Percentiles rank a stretch among this genome's conserved stretches.
phyloP scores from a whole-genome alignment of 1,140 invertebrate genomes.

The Panagrolaimus sp. region DNA sequence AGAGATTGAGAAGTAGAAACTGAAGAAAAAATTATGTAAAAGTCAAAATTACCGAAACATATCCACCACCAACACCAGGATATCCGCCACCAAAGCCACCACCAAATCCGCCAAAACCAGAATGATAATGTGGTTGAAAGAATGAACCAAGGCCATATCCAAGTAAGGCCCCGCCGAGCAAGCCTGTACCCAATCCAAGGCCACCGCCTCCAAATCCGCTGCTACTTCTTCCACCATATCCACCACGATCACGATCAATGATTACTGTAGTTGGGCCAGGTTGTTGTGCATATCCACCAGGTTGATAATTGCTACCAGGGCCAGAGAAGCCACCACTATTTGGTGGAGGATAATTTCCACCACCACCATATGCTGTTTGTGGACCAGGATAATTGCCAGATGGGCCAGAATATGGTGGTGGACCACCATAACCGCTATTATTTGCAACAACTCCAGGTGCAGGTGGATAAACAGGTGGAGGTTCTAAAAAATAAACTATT shows the following conservation, averaged over 20 bases:
- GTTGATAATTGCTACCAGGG: not conserved
- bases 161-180: conserved; percentile 22
- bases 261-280: conserved; percentile 32
- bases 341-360: not conserved
- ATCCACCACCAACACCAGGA: conserved; percentile 8
- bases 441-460: conserved; percentile 22
- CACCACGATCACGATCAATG: conserved; percentile 31
- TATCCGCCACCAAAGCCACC: conserved; percentile 23
- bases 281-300: conserved; percentile 14
- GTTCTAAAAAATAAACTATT: conserved; percentile 21
- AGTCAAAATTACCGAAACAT: conserved; percentile 29
- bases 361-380: not conserved
- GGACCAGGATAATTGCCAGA: not conserved
- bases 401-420: not conserved
- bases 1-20: not conserved
- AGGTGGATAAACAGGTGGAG: conserved; percentile 34
- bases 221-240: conserved; percentile 13
- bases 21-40: not conserved
- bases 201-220: conserved; percentile 17
- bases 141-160: conserved; percentile 40
- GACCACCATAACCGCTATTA: not conserved
- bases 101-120: conserved; percentile 28
- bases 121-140: conserved; percentile 34
- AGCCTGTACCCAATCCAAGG: conserved; percentile 27
- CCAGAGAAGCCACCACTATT: too few relatives aligned